Evolutionary conservation across 2,888 invertebrate genomes (phyloP), one percentile per base, ranked within the genome.

Genomic region (Chymomyza caudatula): DNA sequence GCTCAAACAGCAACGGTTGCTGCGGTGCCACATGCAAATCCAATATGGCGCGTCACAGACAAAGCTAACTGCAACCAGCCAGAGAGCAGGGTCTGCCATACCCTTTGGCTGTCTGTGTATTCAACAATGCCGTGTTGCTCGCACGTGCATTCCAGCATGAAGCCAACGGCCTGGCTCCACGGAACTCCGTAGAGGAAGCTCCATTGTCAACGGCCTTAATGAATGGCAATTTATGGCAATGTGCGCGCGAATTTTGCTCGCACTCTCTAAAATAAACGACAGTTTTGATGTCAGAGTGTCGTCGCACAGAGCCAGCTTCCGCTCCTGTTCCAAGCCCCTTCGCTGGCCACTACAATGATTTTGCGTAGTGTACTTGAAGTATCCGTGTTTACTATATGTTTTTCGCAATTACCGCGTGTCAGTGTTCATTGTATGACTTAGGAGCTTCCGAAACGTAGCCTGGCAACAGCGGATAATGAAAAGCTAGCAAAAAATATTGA

Each of bases 221-320:
- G 29, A 29, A 77, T 74, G n/a, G 72, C 76, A 74, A 77, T 76
- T 76, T 74, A 69, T 70, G 67, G 61, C 22, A 67, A 60, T 68
- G 60, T 58, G 59, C 63, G 60, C 69, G 65, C 66, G 56, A 63
- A 69, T 63, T 63, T 76, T 20, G 52, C 69, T 76, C 23, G 52
- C 69, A 76, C 69, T 72, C 66, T 51, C 67, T 76, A 63, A 74
- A 72, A 64, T 17, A 44, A 44, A 44, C 44, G 44, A n/a, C 44
- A 44, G 44, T 17, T 44, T 44, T 11, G 17, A 44, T 44, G 44
- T 44, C 44, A 44, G 44, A 5, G 44, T 17, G n/a, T 11, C 44
- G 17, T 44, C 5, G 44, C 44, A 6, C 29, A 29, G 4, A 8
- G 29, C 29, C 29, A 29, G 8, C 4, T 4, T 25, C 8, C 29